Conservation (phyloP, 2,113 vertebrate genomes). For the Leucopsar rothschildi region DNA sequence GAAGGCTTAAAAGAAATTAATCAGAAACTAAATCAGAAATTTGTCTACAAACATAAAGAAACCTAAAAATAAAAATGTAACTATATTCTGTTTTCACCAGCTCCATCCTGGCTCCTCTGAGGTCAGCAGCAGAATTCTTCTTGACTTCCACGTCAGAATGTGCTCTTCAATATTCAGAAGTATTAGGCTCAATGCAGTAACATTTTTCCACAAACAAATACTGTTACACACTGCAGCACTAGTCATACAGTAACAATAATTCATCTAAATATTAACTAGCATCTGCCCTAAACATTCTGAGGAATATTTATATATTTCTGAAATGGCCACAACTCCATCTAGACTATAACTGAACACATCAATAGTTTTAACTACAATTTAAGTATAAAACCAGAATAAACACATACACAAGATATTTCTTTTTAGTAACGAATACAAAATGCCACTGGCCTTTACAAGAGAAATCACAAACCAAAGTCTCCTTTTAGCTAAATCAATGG, state of each 20-base stretch:
- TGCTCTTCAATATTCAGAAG: background rate
- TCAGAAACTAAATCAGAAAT: background rate
- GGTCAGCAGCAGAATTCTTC: background rate
- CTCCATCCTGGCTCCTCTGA: background rate
- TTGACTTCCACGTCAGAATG: background rate
- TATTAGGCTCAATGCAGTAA: background rate
- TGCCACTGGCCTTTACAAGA: background rate
- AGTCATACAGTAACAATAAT: background rate
- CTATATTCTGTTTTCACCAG: slow-evolving; percentile 1
- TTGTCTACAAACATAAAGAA: background rate
- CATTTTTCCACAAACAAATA: background rate
- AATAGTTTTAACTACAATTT: background rate
- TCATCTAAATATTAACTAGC: background rate
- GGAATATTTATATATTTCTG: background rate
- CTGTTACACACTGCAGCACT: background rate
- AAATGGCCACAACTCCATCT: background rate
- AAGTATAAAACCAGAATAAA: background rate
- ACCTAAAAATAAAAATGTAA: background rate
- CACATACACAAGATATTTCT: background rate
- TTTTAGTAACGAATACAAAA: background rate
- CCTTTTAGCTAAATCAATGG: background rate
- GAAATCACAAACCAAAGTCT: background rate
- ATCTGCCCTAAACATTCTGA: background rate
- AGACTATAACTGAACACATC: background rate
- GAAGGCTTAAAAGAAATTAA: background rate